These are phyloP conservation scores for Aix galericulata DNA, from an alignment of 2,113 vertebrate genomes.

Conservation along the genomic window DNA sequence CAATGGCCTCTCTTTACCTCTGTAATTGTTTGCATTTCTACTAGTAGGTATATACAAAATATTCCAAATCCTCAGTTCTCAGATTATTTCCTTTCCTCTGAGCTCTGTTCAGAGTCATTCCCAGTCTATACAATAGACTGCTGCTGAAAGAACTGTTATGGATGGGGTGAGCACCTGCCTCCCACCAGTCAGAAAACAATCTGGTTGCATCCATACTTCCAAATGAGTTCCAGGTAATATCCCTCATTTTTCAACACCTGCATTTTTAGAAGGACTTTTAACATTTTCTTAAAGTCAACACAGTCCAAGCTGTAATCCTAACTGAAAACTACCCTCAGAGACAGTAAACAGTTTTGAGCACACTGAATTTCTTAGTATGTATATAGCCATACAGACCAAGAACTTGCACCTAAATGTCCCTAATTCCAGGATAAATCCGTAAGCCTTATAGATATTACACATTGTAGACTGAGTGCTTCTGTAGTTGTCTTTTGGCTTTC, in stretches of 20 bases:
- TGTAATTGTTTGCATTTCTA: not conserved
- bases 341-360: not conserved
- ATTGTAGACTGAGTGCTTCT: not conserved
- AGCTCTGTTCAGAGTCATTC: not conserved
- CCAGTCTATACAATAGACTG: not conserved
- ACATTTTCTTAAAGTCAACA: not conserved
- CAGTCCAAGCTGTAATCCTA: not conserved
- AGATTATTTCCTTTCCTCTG: not conserved
- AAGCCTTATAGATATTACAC: not conserved
- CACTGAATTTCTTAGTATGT: not conserved
- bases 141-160: not conserved
- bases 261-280: not conserved
- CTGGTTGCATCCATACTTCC: not conserved
- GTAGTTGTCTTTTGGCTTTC: not conserved
- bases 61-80: not conserved
- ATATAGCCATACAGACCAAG: not conserved
- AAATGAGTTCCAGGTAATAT: not conserved
- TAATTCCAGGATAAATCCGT: not conserved
- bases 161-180: not conserved
- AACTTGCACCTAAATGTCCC: not conserved
- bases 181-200: not conserved
- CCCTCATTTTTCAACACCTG: not conserved
- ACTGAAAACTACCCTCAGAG: not conserved
- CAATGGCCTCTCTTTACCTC: not conserved
- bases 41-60: not conserved